phyloP scores from a whole-genome alignment of 2,797 vertebrate species.

The Threskiornis aethiopicus region DNA sequence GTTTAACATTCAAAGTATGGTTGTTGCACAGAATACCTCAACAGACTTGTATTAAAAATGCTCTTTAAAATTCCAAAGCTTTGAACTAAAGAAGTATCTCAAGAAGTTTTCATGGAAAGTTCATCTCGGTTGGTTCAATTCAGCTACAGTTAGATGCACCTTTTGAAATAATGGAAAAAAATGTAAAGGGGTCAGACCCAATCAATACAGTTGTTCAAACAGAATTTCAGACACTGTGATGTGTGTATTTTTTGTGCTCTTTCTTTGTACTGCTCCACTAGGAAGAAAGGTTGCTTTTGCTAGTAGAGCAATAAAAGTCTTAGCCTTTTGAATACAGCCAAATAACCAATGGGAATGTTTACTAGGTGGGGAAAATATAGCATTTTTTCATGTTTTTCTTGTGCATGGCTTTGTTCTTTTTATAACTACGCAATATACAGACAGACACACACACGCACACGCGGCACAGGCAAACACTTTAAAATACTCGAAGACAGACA shows the following conservation, averaged over 20 bases:
- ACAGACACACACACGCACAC: not conserved
- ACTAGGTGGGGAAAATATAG: conserved; percentile 30
- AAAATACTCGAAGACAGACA: conserved; percentile 14
- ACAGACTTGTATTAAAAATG: conserved; percentile 91
- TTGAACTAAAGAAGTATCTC: conserved; percentile 92
- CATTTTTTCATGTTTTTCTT: conserved; percentile 55
- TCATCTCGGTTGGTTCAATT: conserved; percentile 86
- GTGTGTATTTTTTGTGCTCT: conserved; percentile 86
- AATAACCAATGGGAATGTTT: conserved; percentile 67
- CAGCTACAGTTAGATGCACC: conserved; percentile 84
- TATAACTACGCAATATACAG: not conserved
- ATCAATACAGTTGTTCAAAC: conserved; percentile 96
- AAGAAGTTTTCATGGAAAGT: conserved; percentile 88
- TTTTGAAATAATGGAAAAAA: conserved; percentile 91
- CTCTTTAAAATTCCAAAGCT: conserved; percentile 92
- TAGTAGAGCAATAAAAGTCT: conserved; percentile 73
- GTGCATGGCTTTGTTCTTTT: conserved; percentile 65
- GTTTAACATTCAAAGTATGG: conserved; percentile 74
- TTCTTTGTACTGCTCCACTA: conserved; percentile 86
- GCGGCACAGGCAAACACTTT: not conserved
- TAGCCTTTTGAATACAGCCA: conserved; percentile 73
- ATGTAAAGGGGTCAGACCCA: conserved; percentile 87
- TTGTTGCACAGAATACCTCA: conserved; percentile 78
- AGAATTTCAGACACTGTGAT: conserved; percentile 89
- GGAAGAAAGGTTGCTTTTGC: conserved; percentile 81